These are phyloP conservation scores for Cosmia pyralina DNA, from an alignment of 2,888 invertebrate genomes.

Conservation along the genomic window DNA sequence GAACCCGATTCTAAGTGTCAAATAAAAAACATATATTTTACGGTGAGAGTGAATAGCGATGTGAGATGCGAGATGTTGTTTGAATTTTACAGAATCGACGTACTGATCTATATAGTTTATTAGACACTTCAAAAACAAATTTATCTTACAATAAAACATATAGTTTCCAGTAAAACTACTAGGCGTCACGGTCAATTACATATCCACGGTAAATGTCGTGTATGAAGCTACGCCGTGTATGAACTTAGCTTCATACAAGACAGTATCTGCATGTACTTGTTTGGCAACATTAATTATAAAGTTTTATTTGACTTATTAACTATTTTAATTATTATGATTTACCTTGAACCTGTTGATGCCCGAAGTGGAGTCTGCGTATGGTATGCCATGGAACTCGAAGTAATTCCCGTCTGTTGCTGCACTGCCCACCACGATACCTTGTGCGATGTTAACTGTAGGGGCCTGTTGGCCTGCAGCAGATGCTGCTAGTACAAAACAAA, in stretches of 20 bases:
- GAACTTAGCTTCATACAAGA: background rate
- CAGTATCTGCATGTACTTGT: background rate
- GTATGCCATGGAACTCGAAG: constrained; percentile 82
- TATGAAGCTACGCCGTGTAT: background rate
- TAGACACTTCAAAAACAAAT: background rate
- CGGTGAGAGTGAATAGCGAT: no score
- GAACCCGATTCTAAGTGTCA: no score
- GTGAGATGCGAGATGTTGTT: no score
- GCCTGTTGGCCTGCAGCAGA: constrained; percentile 61
- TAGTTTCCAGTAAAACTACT: no score
- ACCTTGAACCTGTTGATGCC: constrained; percentile 85
- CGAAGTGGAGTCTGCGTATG: constrained; percentile 84
- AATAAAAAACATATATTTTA: no score
- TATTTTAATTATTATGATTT: constrained; percentile 21
- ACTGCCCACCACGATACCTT: constrained; percentile 79
- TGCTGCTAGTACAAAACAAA: constrained; percentile 61
- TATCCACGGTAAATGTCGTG: background rate
- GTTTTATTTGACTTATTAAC: background rate
- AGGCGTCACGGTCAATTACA: background rate
- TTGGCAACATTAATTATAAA: background rate
- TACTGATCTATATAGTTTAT: background rate
- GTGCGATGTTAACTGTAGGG: constrained; percentile 73
- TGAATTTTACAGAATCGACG: no score
- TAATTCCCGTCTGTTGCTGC: constrained; percentile 70
- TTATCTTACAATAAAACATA: no score